Evolutionary conservation across 1,140 invertebrate species (phyloP), one percentile per base, ranked within the genome.

Genomic region (Drosophila athabasca): DNA sequence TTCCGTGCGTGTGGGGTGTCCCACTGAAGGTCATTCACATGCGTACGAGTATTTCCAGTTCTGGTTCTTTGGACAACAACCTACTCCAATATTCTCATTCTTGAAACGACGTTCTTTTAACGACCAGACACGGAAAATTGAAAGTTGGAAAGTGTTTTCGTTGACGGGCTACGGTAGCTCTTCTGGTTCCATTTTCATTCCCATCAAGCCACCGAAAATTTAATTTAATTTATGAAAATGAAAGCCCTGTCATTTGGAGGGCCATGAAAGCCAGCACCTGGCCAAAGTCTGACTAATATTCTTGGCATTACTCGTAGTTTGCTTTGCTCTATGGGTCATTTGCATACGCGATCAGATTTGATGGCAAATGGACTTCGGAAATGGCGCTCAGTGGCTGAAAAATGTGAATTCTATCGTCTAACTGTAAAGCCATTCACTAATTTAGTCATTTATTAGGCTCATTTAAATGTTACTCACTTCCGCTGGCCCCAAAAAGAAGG

Each of bases 31-130:
- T 73, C 41, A 51, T 44, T 73, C 26, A 62, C 51, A 19, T 52
- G 1, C n/a, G 22, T 1, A 7, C 31, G 31, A 35, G 9, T 35
- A 11, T 0, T 19, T 6, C 24, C 17, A 46, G 45, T 64, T 58
- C 57, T 65, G 49, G 67, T 60, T 55, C 31, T 8, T 7, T 22
- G 4, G 26, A 26, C 13, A 29, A n/a, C 66, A 87, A 87, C 82
- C 82, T 85, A 82, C 74, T 87, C 79, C 55, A 61, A 71, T 75
- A 74, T 81, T 81, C 78, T 85, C 57, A 79, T 82, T 84, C 76
- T 59, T 69, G 62, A 67, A 60, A 39, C 15, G 24, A 24, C 5
- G 3, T 24, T 60, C 62, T 31, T 53, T 50, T 59, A 45, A 39
- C 45, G 48, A 31, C 26, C 49, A 41, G 13, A 24, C 39, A 15